Base-by-base conservation (phyloP, 2,888 invertebrate genomes). In the Meliscaeva auricollis region DNA sequence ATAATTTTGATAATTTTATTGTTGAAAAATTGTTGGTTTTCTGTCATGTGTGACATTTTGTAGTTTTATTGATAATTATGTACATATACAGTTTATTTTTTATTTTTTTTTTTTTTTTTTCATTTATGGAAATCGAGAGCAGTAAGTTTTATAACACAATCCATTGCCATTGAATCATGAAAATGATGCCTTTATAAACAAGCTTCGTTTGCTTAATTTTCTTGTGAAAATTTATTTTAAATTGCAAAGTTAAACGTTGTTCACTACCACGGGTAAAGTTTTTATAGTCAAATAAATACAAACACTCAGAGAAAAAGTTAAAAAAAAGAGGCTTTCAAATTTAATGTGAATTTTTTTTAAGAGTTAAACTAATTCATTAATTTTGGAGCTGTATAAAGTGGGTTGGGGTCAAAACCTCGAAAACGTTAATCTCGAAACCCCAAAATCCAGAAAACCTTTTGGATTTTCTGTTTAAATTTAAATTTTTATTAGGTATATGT, bases 201-300 rank as follows among this genome's bases (percentile, higher is more conserved):
- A 38, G 46, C 64, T 60, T 60, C 41, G 20, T 60, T 60, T n/a
- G 41, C 60, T 46, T 64, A 32, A 64, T 64, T 64, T 11, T 30
- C 13, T 46, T 44, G 9, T n/a, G 11, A 22, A 64, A n/a, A 44
- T 15, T 30, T 22, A 41, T 30, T 46, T 64, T 64, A 46, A 64
- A 46, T 64, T 64, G 64, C 64, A 46, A 64, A 64, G 7, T 5
- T 11, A 44, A 30, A 46, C 8, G 1, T 11, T n/a, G 6, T 56
- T 46, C 13, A 46, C 17, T 8, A 15, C 13, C 17, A n/a, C 8
- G 26, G 35, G 41, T 41, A 56, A 11, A 30, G 30, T n/a, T 6
- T 9, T 15, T 5, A 1, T 1, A 8, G 5, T 46, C 11, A 13
- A 41, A 30, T 4, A 15, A 30, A 20, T 2, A 17, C 1, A 20